Evolutionary conservation across 2,888 invertebrate species (phyloP).

Genomic region (Phaedon cochleariae): DNA sequence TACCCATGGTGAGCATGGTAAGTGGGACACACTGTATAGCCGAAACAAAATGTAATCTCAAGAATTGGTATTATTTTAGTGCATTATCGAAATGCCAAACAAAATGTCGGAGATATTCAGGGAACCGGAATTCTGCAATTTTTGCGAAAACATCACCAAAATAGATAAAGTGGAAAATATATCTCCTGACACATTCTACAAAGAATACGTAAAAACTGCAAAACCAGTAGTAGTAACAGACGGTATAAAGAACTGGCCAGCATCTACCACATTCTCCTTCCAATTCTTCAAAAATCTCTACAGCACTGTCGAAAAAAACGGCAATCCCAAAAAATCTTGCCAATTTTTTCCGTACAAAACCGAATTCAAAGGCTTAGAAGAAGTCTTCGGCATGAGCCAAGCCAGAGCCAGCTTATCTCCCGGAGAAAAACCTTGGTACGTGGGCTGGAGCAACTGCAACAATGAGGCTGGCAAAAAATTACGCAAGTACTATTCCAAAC

Average conservation of each 20-base stretch:
- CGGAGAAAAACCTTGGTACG: constrained; percentile 67
- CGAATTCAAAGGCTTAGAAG: constrained; percentile 77
- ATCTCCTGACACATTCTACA: constrained; percentile 74
- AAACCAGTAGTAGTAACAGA: constrained; percentile 87
- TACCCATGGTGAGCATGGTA: too few species aligned
- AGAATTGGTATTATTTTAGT: constrained; percentile 47
- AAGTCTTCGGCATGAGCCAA: constrained; percentile 84
- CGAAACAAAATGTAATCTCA: too few species aligned
- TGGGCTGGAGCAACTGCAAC: constrained; percentile 94
- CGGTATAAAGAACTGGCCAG: constrained; percentile 84
- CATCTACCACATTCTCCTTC: constrained; percentile 70
- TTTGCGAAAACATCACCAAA: constrained; percentile 73
- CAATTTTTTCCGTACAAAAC: constrained; percentile 96
- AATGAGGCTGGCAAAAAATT: constrained; percentile 80
- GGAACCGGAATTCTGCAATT: constrained; percentile 81
- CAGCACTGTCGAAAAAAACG: constrained; percentile 40
- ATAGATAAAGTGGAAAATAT: constrained; percentile 75
- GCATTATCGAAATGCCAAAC: constrained; percentile 55
- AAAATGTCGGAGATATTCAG: constrained; percentile 67
- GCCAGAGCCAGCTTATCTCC: constrained; percentile 69
- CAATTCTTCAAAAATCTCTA: constrained; percentile 86
- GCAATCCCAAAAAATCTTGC: constrained; percentile 63
- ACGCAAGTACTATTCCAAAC: constrained; percentile 79
- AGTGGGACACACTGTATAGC: too few species aligned
- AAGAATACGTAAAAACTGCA: constrained; percentile 77